Percentiles rank a stretch among this genome's conserved stretches.
These are phyloP conservation scores for Pituophis catenifer DNA, from an alignment of 2,113 vertebrate genomes.

Conservation along the genomic window DNA sequence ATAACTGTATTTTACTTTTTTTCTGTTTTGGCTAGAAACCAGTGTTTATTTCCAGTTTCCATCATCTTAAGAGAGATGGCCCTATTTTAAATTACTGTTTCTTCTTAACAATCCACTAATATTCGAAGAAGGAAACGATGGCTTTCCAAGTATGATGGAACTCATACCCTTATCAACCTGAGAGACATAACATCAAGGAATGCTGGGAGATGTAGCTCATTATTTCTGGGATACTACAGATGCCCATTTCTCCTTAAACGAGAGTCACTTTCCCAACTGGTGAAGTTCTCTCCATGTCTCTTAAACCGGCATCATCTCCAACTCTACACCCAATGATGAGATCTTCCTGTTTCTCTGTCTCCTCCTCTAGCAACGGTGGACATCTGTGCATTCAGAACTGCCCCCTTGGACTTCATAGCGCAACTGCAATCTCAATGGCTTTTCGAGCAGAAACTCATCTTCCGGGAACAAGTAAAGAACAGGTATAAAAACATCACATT, in stretches of 20 bases:
- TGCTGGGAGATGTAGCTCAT: background rate
- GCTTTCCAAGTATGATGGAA: background rate
- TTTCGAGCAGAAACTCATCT: slow-evolving; percentile 65
- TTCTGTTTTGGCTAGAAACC: background rate
- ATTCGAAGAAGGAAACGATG: background rate
- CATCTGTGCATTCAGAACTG: slow-evolving; percentile 34
- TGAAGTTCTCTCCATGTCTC: background rate
- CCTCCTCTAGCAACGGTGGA: slow-evolving; percentile 33
- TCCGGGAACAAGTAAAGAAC: slow-evolving; percentile 55
- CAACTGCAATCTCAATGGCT: slow-evolving; percentile 66
- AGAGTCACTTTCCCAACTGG: background rate
- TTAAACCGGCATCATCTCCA: background rate
- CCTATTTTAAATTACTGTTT: background rate
- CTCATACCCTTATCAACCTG: background rate
- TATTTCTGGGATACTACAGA: background rate
- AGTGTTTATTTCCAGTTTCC: no score
- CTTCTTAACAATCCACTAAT: background rate
- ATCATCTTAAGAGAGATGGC: background rate
- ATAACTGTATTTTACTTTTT: no score
- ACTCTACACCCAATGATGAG: background rate
- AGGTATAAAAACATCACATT: slow-evolving; percentile 71
- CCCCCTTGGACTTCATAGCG: slow-evolving; percentile 42
- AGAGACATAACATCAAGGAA: background rate
- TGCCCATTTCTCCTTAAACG: background rate
- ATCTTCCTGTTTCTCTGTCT: background rate